These are phyloP conservation scores for Argentina silus DNA, from an alignment of 2,797 vertebrate species.

Conservation along the genomic window DNA sequence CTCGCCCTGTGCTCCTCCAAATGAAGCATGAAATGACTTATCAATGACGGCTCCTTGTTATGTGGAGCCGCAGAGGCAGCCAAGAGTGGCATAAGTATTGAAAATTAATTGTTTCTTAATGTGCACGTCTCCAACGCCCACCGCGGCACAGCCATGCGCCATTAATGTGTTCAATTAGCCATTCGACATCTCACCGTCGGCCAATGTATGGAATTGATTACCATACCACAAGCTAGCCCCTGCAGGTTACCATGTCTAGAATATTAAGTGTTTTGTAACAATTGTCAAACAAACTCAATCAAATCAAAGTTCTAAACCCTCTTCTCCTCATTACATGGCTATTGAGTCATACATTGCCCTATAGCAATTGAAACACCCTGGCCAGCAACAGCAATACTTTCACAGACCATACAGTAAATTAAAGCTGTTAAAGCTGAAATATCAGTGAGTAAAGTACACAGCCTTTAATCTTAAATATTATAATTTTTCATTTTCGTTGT, in stretches of 20 bases:
- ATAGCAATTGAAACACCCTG: background rate
- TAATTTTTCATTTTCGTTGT: constrained; percentile 43
- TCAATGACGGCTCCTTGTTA: constrained; percentile 78
- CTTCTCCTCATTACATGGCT: background rate
- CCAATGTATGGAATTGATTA: constrained; percentile 77
- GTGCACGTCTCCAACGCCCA: constrained; percentile 70
- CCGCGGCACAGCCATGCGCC: constrained; percentile 71
- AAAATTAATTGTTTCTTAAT: constrained; percentile 84
- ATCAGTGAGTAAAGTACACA: constrained; percentile 10
- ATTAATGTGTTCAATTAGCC: constrained; percentile 82
- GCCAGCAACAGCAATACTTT: constrained; percentile 11
- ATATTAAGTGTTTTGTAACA: constrained; percentile 62
- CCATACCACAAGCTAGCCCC: constrained; percentile 58
- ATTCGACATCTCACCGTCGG: constrained; percentile 67
- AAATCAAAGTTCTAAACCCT: constrained; percentile 44
- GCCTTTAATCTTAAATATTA: constrained; percentile 44
- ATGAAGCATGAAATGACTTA: constrained; percentile 76
- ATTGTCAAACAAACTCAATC: constrained; percentile 44
- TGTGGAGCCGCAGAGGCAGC: constrained; percentile 62
- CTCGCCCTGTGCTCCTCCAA: constrained; percentile 28
- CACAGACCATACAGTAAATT: background rate
- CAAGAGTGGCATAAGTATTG: constrained; percentile 77
- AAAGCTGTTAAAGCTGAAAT: constrained; percentile 4
- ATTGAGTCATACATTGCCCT: background rate
- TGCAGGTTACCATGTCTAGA: constrained; percentile 61